A percentile compares a stretch with the other conserved stretches of the same genome.
These are phyloP conservation scores for Pluvialis apricaria DNA, from an alignment of 2,113 vertebrate genomes.

Conservation along the genomic window DNA sequence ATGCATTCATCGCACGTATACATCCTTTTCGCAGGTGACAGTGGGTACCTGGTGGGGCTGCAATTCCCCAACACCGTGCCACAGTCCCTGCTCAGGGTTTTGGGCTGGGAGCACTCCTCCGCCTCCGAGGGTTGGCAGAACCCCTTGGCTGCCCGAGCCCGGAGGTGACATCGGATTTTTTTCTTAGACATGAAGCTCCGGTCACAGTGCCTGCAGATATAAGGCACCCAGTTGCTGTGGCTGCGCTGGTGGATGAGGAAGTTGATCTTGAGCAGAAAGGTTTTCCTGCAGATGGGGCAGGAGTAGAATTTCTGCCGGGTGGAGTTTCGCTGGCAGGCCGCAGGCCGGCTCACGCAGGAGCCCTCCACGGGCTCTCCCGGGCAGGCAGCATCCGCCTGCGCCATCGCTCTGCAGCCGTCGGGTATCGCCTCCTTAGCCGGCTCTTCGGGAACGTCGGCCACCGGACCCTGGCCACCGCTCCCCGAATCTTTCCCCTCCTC, in stretches of 20 bases:
- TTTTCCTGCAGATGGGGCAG: conserved; percentile 14
- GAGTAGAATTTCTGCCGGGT: not conserved
- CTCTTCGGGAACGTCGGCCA: accelerated
- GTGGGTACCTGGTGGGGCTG: accelerated
- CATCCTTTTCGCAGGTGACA: not conserved
- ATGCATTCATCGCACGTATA: not conserved
- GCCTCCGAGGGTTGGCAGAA: not conserved
- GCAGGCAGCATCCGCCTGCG: accelerated
- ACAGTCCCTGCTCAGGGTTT: accelerated
- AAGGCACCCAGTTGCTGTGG: not conserved
- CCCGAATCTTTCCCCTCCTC: not conserved
- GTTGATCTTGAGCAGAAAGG: conserved; percentile 48
- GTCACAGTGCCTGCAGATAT: not conserved
- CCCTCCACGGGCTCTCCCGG: accelerated
- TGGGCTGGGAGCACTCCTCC: not conserved
- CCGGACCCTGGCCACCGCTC: not conserved
- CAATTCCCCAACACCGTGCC: not conserved
- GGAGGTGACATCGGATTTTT: not conserved
- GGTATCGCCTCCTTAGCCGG: not conserved
- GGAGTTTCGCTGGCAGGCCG: not conserved
- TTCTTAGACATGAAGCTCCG: conserved; percentile 18
- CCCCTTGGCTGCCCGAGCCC: not conserved
- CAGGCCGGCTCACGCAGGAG: not conserved
- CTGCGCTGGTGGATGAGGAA: conserved; percentile 7
- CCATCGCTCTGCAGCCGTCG: accelerated